These are phyloP conservation scores for Drosophila serrata DNA, from an alignment of 1,140 invertebrate genomes.

Conservation along the genomic window DNA sequence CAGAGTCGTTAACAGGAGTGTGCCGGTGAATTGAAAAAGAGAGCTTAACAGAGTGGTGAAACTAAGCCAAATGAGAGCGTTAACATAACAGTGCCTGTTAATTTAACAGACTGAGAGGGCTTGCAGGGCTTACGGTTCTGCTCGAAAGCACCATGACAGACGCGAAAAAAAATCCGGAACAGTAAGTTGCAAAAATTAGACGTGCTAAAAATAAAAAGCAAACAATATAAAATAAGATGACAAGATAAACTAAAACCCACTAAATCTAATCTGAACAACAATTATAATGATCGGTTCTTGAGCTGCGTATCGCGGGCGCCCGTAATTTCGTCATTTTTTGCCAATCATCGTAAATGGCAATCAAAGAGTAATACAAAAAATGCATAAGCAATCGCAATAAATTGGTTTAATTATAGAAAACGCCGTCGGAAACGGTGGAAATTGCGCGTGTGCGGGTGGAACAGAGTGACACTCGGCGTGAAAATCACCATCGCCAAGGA, in stretches of 20 bases:
- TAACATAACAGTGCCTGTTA: too few species aligned
- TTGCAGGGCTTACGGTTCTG: too few species aligned
- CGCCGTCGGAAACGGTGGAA: slow-evolving; percentile 36
- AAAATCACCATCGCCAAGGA: slow-evolving; percentile 50
- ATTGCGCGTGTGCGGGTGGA: slow-evolving; percentile 59
- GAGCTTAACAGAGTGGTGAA: too few species aligned
- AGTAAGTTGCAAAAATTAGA: too few species aligned
- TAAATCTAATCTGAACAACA: slow-evolving; percentile 11
- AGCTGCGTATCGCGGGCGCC: not conserved
- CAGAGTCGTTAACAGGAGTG: too few species aligned
- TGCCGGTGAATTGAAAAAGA: too few species aligned
- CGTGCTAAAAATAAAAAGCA: not conserved
- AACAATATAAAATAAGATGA: not conserved
- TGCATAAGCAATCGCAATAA: slow-evolving; percentile 7
- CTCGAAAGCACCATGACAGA: too few species aligned
- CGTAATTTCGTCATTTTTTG: not conserved
- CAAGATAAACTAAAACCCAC: not conserved
- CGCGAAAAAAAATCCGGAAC: too few species aligned
- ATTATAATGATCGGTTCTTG: slow-evolving; percentile 7
- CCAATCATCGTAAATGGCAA: not conserved
- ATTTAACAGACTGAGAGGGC: too few species aligned
- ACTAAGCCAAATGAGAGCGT: too few species aligned
- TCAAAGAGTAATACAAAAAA: not conserved
- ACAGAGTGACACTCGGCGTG: slow-evolving; percentile 47
- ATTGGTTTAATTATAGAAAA: not conserved